Percentiles rank a stretch among this genome's conserved stretches.
These are phyloP conservation scores for Herminia tarsipennalis DNA, from an alignment of 2,888 invertebrate genomes.

Conservation along the genomic window DNA sequence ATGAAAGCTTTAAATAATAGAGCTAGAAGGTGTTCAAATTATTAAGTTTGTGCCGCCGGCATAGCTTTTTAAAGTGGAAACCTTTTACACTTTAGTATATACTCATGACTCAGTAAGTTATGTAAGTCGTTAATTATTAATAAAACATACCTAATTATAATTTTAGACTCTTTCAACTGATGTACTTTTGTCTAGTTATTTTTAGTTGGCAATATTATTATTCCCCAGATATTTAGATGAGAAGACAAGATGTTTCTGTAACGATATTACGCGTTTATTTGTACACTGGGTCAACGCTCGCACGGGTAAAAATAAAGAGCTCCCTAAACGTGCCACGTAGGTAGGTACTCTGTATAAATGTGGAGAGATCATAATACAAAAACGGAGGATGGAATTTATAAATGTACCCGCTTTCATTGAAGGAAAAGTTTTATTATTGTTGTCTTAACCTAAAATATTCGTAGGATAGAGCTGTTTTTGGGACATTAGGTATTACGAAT, in stretches of 20 bases:
- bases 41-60: too few species aligned
- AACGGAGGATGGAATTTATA: constrained; percentile 27
- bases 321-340: constrained; percentile 53
- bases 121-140: not conserved
- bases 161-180: not conserved
- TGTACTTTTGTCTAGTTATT: not conserved
- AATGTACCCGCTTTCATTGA: constrained; percentile 20
- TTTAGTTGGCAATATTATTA: constrained; percentile 11
- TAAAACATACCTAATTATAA: not conserved
- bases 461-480: too few species aligned
- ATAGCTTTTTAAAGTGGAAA: too few species aligned
- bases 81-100: too few species aligned
- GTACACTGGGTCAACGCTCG: constrained; percentile 59
- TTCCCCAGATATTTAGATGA: constrained; percentile 18
- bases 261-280: constrained; percentile 42
- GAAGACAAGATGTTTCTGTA: constrained; percentile 31
- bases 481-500: too few species aligned
- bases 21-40: too few species aligned
- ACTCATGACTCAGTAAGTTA: too few species aligned
- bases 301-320: constrained; percentile 66
- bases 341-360: constrained; percentile 32
- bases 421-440: not conserved
- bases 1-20: too few species aligned
- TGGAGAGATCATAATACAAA: constrained; percentile 17
- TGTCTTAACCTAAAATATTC: too few species aligned